Conservation (phyloP, 2,888 invertebrate species). For the Odontothrips loti region DNA sequence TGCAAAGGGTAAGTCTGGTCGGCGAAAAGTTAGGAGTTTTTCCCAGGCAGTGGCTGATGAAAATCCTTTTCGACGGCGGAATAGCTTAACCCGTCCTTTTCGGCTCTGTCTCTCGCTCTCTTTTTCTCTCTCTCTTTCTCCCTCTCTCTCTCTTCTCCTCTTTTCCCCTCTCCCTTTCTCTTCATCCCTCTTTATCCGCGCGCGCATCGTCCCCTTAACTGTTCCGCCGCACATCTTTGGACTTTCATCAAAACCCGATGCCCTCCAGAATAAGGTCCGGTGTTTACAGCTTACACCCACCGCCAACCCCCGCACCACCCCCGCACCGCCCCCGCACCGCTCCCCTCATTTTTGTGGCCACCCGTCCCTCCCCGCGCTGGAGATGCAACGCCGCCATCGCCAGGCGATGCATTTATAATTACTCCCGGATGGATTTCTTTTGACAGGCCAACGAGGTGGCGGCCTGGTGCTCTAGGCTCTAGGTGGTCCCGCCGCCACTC, state of each 20-base stretch:
- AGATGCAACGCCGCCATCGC: background rate
- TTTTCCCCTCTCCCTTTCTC: background rate
- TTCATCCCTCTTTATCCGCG: background rate
- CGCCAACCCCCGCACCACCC: background rate
- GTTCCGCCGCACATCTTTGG: background rate
- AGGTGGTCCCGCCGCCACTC: background rate
- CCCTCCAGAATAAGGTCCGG: conserved; percentile 9
- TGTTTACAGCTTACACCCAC: conserved; percentile 4
- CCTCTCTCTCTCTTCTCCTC: background rate
- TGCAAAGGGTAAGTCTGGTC: no score
- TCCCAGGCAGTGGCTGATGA: no score
- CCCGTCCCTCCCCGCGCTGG: background rate
- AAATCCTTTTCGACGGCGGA: no score
- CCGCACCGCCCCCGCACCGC: no score
- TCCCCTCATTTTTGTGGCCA: background rate
- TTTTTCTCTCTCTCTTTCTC: background rate
- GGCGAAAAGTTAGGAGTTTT: no score
- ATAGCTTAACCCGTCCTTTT: background rate
- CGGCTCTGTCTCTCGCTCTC: background rate
- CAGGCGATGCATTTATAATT: conserved; percentile 22
- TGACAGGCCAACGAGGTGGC: background rate
- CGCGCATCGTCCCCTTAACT: background rate
- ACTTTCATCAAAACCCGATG: conserved; percentile 12
- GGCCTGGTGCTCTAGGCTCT: background rate
- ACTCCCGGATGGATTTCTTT: conserved; percentile 22